Base-by-base conservation (phyloP, 53 echinoderm and acorn worm genomes). In the Glandiceps talaboti region DNA sequence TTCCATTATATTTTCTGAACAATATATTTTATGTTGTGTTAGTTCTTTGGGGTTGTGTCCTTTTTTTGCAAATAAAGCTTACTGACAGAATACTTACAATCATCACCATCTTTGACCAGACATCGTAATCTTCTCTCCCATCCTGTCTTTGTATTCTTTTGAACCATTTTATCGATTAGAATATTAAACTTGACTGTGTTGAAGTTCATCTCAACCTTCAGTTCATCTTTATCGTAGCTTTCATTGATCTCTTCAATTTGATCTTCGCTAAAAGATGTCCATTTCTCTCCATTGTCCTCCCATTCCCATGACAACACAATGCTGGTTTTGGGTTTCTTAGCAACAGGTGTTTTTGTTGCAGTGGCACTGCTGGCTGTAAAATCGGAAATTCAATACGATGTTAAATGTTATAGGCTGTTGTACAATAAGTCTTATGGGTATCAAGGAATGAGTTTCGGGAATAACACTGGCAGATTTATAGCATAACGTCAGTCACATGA, bases 41-140 rank as follows among this genome's bases (percentile, higher is more conserved):
- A n/a, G n/a, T n/a, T n/a, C n/a, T n/a, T n/a, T n/a, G n/a, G n/a
- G n/a, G n/a, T n/a, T n/a, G n/a, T n/a, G n/a, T n/a, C n/a, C 26
- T 73, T 73, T 73, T 73, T 14, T 14, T 14, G 73, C 26, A 73
- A 73, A 73, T 73, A 73, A 73, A 26, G 73, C 26, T 14, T 14
- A 14, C 26, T 73, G 14, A 26, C 14, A 73, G 26, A 10, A 75
- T 33, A 32, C 94, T 94, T 75, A 95, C 96, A 92, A 64, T 76
- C 90, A 77, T 73, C 76, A 1, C 85, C 87, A 27, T 89, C 86
- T 29, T 91, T 80, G 0, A 96, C 74, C 14, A 83, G 80, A 29
- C 85, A 82, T 33, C 96, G 73, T 26, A 96, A 84, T 25, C 92
- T 80, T 30, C 90, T 82, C 73, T 96, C 96, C 92, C 91, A 96